These are phyloP conservation scores for Trochalopteron elliotii DNA, from an alignment of 2,113 vertebrate species.

Conservation along the genomic window DNA sequence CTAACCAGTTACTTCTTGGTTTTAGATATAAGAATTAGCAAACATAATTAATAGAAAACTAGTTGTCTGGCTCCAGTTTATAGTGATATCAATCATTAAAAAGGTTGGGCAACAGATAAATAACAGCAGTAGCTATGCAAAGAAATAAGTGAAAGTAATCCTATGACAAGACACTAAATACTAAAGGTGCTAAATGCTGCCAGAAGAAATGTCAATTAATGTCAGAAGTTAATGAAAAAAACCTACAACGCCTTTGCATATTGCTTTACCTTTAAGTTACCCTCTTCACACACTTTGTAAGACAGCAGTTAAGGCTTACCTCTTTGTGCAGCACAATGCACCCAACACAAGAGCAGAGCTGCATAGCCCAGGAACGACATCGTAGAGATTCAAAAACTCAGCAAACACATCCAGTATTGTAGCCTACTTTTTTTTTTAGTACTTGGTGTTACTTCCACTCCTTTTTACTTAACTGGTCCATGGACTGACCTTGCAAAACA, in stretches of 20 bases:
- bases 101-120: background rate
- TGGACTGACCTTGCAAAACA: conserved; percentile 22
- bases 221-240: background rate
- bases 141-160: background rate
- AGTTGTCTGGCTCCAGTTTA: background rate
- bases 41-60: background rate
- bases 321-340: conserved; percentile 24
- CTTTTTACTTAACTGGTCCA: background rate
- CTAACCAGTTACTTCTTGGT: background rate
- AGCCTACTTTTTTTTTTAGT: background rate
- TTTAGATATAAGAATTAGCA: background rate
- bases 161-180: background rate
- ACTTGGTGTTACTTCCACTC: background rate
- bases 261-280: background rate
- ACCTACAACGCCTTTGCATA: background rate
- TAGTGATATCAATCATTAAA: background rate
- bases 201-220: background rate
- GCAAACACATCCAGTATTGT: background rate
- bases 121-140: background rate
- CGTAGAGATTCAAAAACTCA: background rate
- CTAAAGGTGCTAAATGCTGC: background rate
- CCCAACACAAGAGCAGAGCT: conserved; percentile 38
- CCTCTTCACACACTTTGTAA: background rate
- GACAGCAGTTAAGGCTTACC: conserved; percentile 22
- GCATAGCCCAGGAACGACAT: conserved; percentile 30